Percentiles rank a stretch among this genome's conserved stretches.
These are phyloP conservation scores for Lepeophtheirus nordmannii DNA, from an alignment of 2,888 invertebrate species.

Conservation along the genomic window DNA sequence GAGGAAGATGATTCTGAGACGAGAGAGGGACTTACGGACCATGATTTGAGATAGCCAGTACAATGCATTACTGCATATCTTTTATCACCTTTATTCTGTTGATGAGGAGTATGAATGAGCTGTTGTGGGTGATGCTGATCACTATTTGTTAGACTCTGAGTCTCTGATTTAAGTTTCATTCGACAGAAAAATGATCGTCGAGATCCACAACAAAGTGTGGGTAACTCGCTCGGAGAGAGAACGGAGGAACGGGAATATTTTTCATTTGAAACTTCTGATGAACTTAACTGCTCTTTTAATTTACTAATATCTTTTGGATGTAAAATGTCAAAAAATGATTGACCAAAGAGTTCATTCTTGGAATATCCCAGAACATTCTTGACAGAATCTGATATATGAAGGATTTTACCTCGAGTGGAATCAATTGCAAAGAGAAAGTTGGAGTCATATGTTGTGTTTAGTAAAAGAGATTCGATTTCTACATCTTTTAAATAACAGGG, in stretches of 20 bases:
- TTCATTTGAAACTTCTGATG: conserved; percentile 69
- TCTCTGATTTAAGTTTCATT: conserved; percentile 59
- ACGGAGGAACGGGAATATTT: conserved; percentile 41
- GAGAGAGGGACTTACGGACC: conserved; percentile 42
- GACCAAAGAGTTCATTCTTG: conserved; percentile 69
- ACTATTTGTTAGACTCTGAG: not conserved
- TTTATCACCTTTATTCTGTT: conserved; percentile 42
- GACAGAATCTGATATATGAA: conserved; percentile 79
- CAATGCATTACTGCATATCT: conserved; percentile 80
- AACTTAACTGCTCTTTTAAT: conserved; percentile 83
- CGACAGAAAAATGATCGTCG: conserved; percentile 82
- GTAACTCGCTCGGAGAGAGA: not conserved
- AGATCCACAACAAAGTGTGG: conserved; percentile 69
- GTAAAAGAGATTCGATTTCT: conserved; percentile 39
- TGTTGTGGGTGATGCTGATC: not conserved
- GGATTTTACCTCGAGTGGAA: conserved; percentile 73
- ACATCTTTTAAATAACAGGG: not conserved
- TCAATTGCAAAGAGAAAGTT: conserved; percentile 82
- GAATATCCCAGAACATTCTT: conserved; percentile 61
- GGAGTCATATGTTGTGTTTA: conserved; percentile 45
- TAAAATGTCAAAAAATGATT: conserved; percentile 81
- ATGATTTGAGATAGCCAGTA: conserved; percentile 80
- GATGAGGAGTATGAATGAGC: not conserved
- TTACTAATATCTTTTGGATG: conserved; percentile 88
- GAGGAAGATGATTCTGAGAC: not conserved